Conservation (phyloP, 2,888 invertebrate genomes). For the Trissolcus japonicus region DNA sequence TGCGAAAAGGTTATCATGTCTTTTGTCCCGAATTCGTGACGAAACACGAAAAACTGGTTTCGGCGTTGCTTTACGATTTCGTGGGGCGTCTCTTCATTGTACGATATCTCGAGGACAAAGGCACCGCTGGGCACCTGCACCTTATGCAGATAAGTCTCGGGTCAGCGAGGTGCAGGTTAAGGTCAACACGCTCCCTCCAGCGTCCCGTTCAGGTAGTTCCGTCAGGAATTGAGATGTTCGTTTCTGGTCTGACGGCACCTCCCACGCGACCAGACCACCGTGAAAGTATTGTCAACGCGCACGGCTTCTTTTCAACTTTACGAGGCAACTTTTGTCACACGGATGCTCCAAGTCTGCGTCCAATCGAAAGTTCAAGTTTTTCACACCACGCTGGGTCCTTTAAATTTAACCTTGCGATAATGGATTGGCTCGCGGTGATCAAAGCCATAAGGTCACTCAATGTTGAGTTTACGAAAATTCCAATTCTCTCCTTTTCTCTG, state of each 20-base stretch:
- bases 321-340: slow-evolving; percentile 30
- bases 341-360: too few relatives aligned
- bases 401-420: too few relatives aligned
- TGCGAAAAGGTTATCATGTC: slow-evolving; percentile 50
- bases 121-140: slow-evolving; percentile 73
- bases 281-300: slow-evolving; percentile 63
- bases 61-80: slow-evolving; percentile 55
- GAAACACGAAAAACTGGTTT: slow-evolving; percentile 53
- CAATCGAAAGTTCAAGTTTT: too few relatives aligned
- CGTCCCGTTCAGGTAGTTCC: slow-evolving; percentile 66
- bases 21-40: slow-evolving; percentile 47
- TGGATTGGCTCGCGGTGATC: too few relatives aligned
- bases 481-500: too few relatives aligned
- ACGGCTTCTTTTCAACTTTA: slow-evolving; percentile 37
- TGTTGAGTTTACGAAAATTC: too few relatives aligned
- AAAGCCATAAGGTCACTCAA: too few relatives aligned
- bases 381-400: too few relatives aligned
- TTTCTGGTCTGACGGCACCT: slow-evolving; percentile 60
- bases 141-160: slow-evolving; percentile 72
- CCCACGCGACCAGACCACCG: slow-evolving; percentile 66
- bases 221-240: slow-evolving; percentile 67
- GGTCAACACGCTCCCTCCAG: slow-evolving; percentile 60
- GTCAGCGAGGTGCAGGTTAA: slow-evolving; percentile 62
- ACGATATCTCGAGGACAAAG: slow-evolving; percentile 64
- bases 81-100: slow-evolving; percentile 54